Evolutionary conservation across 2,113 vertebrate species (phyloP).

Genomic region (Microtus oregoni): DNA sequence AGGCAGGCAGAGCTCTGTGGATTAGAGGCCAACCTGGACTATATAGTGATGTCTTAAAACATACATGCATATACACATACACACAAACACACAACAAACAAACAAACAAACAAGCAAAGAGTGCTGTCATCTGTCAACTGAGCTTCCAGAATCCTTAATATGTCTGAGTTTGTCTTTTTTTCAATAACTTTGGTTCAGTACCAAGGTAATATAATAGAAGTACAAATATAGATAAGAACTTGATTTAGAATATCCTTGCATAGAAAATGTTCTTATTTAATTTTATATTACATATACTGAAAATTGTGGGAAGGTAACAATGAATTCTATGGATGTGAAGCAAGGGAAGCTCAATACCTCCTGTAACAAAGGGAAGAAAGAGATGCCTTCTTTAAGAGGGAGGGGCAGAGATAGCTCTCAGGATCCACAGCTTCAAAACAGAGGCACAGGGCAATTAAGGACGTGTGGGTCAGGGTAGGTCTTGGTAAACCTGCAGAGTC

Average conservation of each 20-base stretch:
- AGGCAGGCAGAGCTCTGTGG: not conserved
- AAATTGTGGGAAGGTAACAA: not conserved
- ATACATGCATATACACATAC: not conserved
- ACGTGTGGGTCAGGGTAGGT: not conserved
- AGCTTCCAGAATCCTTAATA: no score
- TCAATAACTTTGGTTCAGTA: not conserved
- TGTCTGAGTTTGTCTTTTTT: not conserved
- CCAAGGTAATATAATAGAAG: not conserved
- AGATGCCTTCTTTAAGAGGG: rapidly evolving
- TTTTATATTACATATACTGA: not conserved
- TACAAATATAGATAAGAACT: not conserved
- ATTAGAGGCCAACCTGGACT: not conserved
- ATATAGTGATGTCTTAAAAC: not conserved
- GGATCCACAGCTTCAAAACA: no score
- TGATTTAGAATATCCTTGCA: not conserved
- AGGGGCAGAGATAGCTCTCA: no score
- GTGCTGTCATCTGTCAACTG: not conserved
- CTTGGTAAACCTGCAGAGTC: not conserved
- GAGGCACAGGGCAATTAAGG: no score
- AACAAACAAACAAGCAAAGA: not conserved
- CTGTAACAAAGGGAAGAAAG: not conserved
- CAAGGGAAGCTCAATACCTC: not conserved
- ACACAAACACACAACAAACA: not conserved
- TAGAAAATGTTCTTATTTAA: not conserved
- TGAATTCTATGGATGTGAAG: not conserved